phyloP scores from a whole-genome alignment of 2,113 vertebrate species.

The Semnopithecus entellus region DNA sequence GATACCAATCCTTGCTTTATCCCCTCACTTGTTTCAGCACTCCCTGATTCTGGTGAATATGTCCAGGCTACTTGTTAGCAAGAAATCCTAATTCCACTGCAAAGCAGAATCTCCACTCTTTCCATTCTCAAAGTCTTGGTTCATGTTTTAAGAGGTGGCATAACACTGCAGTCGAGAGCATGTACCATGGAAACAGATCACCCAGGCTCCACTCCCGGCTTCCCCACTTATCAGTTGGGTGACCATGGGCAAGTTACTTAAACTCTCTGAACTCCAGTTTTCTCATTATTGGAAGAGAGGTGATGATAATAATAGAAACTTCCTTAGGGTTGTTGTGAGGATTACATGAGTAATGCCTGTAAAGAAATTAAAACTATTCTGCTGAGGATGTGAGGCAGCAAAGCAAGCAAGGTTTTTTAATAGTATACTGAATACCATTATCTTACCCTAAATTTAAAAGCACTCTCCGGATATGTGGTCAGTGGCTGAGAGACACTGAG shows the following conservation, averaged over 20 bases:
- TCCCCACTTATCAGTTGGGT: neutral
- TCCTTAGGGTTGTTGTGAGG: neutral
- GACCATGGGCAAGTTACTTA: neutral
- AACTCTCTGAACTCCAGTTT: neutral
- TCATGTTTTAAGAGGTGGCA: neutral
- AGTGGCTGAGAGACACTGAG: neutral
- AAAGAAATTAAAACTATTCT: neutral
- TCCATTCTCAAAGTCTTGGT: neutral
- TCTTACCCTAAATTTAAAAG: conserved; percentile 1
- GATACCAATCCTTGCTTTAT: neutral
- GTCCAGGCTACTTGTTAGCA: neutral
- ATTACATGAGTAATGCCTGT: neutral
- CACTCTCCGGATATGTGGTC: neutral
- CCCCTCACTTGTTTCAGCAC: neutral
- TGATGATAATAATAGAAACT: neutral
- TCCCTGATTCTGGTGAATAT: neutral
- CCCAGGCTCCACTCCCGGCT: neutral
- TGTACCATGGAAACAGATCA: neutral
- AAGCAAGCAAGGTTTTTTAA: neutral
- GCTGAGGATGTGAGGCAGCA: neutral
- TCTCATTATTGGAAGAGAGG: neutral
- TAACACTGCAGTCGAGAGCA: neutral
- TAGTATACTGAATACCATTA: neutral
- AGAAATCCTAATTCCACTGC: neutral
- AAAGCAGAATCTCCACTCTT: neutral